These are phyloP conservation scores for Cremastinae sp. DNA, from an alignment of 2,888 invertebrate species.

Conservation along the genomic window DNA sequence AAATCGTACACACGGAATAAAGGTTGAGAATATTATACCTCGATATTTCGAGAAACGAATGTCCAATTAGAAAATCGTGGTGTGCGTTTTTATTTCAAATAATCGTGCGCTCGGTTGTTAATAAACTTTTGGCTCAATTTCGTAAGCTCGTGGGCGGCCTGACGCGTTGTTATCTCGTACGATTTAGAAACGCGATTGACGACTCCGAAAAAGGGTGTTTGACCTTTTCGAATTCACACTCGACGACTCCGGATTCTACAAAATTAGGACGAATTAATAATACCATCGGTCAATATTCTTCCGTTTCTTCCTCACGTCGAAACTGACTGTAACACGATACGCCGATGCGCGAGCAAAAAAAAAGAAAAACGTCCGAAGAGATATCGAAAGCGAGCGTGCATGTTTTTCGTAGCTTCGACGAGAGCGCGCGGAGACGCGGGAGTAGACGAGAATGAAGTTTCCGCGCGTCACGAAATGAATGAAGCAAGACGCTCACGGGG, in stretches of 20 bases:
- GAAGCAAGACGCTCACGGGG: neutral
- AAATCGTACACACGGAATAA: too few relatives aligned
- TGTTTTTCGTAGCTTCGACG: slow-evolving; percentile 20
- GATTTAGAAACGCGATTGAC: too few relatives aligned
- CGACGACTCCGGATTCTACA: neutral
- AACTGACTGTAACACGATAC: too few relatives aligned
- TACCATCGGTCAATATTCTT: neutral
- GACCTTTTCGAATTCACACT: too few relatives aligned
- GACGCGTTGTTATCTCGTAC: too few relatives aligned
- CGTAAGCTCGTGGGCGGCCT: too few relatives aligned
- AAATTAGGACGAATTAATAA: neutral
- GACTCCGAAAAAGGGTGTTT: too few relatives aligned
- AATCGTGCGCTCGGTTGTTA: neutral
- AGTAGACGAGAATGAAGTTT: slow-evolving; percentile 55
- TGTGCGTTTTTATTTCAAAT: too few relatives aligned
- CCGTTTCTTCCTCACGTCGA: neutral
- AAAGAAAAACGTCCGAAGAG: neutral
- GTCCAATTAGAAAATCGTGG: too few relatives aligned
- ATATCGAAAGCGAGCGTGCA: slow-evolving; percentile 9
- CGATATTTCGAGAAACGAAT: too few relatives aligned
- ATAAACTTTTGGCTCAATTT: neutral
- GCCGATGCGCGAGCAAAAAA: too few relatives aligned
- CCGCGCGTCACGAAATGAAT: slow-evolving; percentile 42
- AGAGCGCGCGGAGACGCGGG: slow-evolving; percentile 22
- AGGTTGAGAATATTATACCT: neutral